Conservation (phyloP, 2,888 invertebrate genomes). For the Eurois occulta region DNA sequence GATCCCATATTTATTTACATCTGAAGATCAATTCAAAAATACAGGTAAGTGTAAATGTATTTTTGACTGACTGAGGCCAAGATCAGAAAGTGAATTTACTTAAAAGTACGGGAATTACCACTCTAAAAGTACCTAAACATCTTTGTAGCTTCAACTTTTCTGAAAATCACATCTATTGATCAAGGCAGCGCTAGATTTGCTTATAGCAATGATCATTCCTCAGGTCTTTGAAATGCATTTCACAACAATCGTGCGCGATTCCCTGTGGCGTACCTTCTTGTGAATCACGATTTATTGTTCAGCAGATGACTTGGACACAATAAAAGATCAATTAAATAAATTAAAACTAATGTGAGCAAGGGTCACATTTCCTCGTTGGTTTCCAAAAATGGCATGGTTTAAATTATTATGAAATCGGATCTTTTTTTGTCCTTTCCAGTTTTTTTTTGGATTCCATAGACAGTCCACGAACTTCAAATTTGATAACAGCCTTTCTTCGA, state of each 20-base stretch:
- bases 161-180: slow-evolving; percentile 18
- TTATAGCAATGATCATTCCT: slow-evolving; percentile 27
- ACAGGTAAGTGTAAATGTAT: neutral
- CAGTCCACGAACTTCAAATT: neutral
- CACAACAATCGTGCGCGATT: slow-evolving; percentile 39
- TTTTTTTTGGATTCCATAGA: neutral
- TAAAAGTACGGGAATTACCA: neutral
- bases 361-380: neutral
- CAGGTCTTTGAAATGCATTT: slow-evolving; percentile 55
- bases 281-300: slow-evolving; percentile 23
- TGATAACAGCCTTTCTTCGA: neutral
- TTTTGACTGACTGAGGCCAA: neutral
- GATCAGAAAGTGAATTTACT: neutral
- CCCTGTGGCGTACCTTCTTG: slow-evolving; percentile 25
- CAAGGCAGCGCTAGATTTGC: slow-evolving; percentile 14
- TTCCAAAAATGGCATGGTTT: neutral
- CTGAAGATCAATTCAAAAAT: neutral
- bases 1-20: neutral
- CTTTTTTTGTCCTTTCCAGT: too few relatives aligned
- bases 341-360: neutral
- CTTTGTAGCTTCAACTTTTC: neutral
- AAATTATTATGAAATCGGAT: neutral
- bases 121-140: too few relatives aligned
- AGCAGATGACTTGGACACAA: slow-evolving; percentile 13
- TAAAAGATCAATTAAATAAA: slow-evolving; percentile 9